Base-by-base conservation (phyloP, 2,113 vertebrate genomes). In the Sapayoa aenigma region DNA sequence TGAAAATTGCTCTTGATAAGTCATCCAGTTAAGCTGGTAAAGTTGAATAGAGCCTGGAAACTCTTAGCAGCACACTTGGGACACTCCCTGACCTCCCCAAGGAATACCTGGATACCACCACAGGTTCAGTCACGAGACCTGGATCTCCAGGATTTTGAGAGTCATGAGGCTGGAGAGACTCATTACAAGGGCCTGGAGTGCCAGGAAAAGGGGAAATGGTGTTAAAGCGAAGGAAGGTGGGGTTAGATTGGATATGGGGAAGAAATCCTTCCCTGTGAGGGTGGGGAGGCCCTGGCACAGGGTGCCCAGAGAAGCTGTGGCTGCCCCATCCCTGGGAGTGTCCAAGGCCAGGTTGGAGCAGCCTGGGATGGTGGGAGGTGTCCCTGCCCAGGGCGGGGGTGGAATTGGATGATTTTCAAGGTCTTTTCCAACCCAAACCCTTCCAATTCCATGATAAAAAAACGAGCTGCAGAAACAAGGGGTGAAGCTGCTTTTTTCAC, bases 191-290 rank as follows among this genome's bases (percentile, higher is more conserved):
- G 8, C 3, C 18, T 69, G 47, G 12, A 79, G 39, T 4, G 2
- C 1, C 30, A 56, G 58, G 49, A 63, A 28, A 41, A 14, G 16
- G 30, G 28, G 39, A 27, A 41, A 47, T 35, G 13, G 35, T 7
- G 35, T 67, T 58, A 11, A 67, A 58, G 10, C 21, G 42, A 8
- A 6, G 47, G 13, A 42, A 5, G 41, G 19, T 2, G 27, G 28
- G 24, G 23, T 0, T 2, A 0, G 24, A 25, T 55, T 63, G 41
- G 56, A 63, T 17, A 5, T 1, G n/a, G 41, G 55, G 41, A 2
- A 41, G 41, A 22, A 55, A 47, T 71, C 41, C 19, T 47, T 41
- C 47, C 19, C n/a, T 62, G 24, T 3, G 0, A 78, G 30, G 47
- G 65, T 62, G 74, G 15, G 27, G 3, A 78, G 73, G 23, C 39